Conservation (phyloP, 2,113 vertebrate species). For the Clinocottus analis region DNA sequence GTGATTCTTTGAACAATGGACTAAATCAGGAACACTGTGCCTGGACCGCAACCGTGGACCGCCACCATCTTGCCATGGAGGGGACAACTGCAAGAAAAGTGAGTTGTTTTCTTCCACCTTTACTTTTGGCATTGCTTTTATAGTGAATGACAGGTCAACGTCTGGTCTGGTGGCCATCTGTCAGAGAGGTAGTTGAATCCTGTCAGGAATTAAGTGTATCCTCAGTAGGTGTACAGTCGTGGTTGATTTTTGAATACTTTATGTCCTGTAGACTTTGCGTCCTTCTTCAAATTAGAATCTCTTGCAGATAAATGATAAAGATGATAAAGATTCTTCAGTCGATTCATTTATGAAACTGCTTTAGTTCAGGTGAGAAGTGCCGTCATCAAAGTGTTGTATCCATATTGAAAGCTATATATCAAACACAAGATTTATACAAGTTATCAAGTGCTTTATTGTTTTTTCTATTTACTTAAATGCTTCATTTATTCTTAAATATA, state of each 20-base stretch:
- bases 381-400: too few species aligned
- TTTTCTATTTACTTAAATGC: not conserved
- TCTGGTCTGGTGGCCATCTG: slow-evolving; percentile 30
- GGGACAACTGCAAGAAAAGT: slow-evolving; percentile 73
- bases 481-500: not conserved
- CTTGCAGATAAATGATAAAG: too few species aligned
- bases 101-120: slow-evolving; percentile 55
- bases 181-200: slow-evolving; percentile 32
- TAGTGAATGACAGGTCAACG: slow-evolving; percentile 9
- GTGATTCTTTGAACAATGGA: slow-evolving; percentile 65
- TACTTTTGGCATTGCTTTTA: not conserved
- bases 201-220: too few species aligned
- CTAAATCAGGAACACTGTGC: slow-evolving; percentile 38
- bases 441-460: not conserved
- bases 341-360: too few species aligned
- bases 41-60: slow-evolving; percentile 37
- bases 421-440: too few species aligned
- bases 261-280: too few species aligned
- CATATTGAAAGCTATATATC: too few species aligned
- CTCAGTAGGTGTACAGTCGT: too few species aligned
- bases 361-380: too few species aligned
- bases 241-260: too few species aligned
- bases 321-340: too few species aligned
- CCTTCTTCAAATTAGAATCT: too few species aligned
- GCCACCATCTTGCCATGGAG: slow-evolving; percentile 70